A percentile compares a stretch with the other conserved stretches of the same genome.
phyloP scores from a whole-genome alignment of 2,113 vertebrate species.

The Callipepla squamata region DNA sequence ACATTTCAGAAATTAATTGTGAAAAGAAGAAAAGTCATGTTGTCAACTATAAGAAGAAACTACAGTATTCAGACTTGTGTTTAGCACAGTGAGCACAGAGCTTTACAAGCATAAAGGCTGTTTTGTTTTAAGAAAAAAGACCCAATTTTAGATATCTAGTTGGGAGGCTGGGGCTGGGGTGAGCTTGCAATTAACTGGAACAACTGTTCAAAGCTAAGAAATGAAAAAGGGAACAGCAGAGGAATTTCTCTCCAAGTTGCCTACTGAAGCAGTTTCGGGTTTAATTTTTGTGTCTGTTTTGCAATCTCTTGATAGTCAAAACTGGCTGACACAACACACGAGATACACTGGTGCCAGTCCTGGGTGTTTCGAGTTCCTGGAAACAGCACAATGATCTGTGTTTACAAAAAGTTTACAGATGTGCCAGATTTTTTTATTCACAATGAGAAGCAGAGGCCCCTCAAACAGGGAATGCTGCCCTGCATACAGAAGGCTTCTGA shows the following conservation, averaged over 20 bases:
- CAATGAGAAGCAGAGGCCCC: neutral
- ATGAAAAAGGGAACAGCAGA: slow-evolving; percentile 43
- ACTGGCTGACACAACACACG: slow-evolving; percentile 61
- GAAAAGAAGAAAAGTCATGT: slow-evolving; percentile 55
- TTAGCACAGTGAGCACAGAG: slow-evolving; percentile 51
- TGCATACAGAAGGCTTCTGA: neutral
- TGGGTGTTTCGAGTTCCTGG: slow-evolving; percentile 26
- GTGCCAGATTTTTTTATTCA: slow-evolving; percentile 10
- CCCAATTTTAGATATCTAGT: slow-evolving; percentile 45
- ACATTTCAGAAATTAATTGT: slow-evolving; percentile 52
- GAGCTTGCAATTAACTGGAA: slow-evolving; percentile 47
- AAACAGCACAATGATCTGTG: slow-evolving; percentile 28
- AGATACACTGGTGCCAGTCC: slow-evolving; percentile 38
- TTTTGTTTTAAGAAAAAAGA: slow-evolving; percentile 57
- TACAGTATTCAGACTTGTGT: slow-evolving; percentile 50
- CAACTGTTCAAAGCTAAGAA: slow-evolving; percentile 51
- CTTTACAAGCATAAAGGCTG: slow-evolving; percentile 66
- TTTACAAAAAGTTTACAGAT: slow-evolving; percentile 19
- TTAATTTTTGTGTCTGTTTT: slow-evolving; percentile 50
- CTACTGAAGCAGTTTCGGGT: slow-evolving; percentile 50
- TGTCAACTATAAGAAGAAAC: slow-evolving; percentile 65
- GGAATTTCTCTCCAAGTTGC: slow-evolving; percentile 9
- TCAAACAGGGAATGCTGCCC: neutral
- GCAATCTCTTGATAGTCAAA: slow-evolving; percentile 60
- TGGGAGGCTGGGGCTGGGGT: neutral